Conservation (phyloP, 2,113 vertebrate genomes). For the Bettongia penicillata region DNA sequence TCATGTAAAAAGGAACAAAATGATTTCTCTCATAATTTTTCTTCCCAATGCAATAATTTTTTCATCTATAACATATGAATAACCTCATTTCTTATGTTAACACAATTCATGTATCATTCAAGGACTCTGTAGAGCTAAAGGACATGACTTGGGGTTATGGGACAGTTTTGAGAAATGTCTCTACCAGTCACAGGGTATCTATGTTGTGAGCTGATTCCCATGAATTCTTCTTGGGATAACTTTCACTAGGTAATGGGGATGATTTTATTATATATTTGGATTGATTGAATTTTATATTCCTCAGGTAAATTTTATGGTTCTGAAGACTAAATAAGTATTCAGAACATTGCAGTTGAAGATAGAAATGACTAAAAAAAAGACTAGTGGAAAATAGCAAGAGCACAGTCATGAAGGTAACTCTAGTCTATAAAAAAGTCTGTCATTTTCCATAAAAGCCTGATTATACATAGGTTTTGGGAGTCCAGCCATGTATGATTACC, state of each 20-base stretch:
- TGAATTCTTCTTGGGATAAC: not conserved
- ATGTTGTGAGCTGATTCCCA: not conserved
- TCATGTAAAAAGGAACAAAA: not conserved
- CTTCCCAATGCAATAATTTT: not conserved
- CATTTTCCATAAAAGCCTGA: not conserved
- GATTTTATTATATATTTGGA: not conserved
- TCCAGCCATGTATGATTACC: not conserved
- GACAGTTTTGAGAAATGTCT: not conserved
- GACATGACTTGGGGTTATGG: not conserved
- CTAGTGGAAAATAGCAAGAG: not conserved
- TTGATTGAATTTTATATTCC: not conserved
- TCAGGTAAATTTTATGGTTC: not conserved
- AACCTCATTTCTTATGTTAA: not conserved
- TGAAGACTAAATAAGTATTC: not conserved
- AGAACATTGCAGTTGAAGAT: not conserved
- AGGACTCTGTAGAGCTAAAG: no score
- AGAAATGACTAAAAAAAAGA: not conserved
- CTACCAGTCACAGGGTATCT: not conserved
- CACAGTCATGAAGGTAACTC: not conserved
- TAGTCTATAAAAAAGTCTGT: not conserved
- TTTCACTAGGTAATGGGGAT: not conserved
- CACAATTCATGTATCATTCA: not conserved
- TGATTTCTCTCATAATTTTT: not conserved
- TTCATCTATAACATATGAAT: not conserved
- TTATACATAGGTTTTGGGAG: not conserved